Base-by-base conservation (phyloP, 2,113 vertebrate species). In the Lutjanus erythropterus region DNA sequence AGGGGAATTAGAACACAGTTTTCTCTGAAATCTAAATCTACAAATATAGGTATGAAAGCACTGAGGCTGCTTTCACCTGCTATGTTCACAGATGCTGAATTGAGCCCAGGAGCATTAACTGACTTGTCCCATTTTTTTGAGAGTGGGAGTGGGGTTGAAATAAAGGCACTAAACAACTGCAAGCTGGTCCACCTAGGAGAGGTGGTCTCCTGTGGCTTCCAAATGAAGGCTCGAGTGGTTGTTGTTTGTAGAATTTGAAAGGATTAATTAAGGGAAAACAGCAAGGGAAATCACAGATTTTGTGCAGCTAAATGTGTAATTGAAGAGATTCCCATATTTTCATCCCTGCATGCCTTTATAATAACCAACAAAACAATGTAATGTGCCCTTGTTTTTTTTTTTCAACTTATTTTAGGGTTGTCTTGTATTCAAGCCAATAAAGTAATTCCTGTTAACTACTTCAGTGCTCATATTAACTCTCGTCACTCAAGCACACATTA, bases 271-370 rank as follows among this genome's bases (percentile, higher is more conserved):
- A 16, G 37, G 6, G 23, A 53, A 46, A 53, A 23, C 21, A 58
- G 49, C 15, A 27, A 19, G 31, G 31, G 47, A 60, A 71, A 80
- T 41, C 61, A 67, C 31, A 58, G 10, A 6, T 35, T 64, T 27
- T 19, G 19, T 10, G 4, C 47, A 66, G 42, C 8, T 31, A 19
- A 60, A 61, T n/a, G n/a, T 10, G 49, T 47, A n/a, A 64, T 0
- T 19, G 39, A 69, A 53, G 19, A 39, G 37, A 19, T 21, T 19
- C 47, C 23, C 37, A 16, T n/a, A 10, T 46, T 15, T 33, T 9
- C 7, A n/a, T 44, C 19, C 42, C n/a, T n/a, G n/a, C 33, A 25
- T 41, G 33, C 4, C 31, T 56, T n/a, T 55, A 16, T 46, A 71
- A 21, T 6, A 27, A 37, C 29, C 10, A 42, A 29, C 41, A 41